These are phyloP conservation scores for Dromiciops gliroides DNA, from an alignment of 2,113 vertebrate species.

Conservation along the genomic window DNA sequence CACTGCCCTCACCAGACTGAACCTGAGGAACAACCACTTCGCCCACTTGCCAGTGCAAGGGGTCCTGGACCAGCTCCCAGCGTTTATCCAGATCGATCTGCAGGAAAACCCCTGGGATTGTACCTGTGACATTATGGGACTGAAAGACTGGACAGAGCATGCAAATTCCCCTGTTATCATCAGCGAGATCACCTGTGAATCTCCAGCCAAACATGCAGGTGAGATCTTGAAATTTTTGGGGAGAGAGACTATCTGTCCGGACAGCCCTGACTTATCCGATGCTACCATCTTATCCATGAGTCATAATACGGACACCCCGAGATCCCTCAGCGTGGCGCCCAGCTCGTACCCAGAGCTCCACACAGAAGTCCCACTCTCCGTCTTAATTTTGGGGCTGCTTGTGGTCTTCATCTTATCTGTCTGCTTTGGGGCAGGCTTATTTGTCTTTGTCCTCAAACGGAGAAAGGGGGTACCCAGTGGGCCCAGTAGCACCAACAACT, in stretches of 20 bases:
- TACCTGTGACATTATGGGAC: conserved; percentile 93
- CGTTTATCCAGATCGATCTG: conserved; percentile 98
- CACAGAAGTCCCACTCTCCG: conserved; percentile 95
- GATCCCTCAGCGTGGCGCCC: conserved; percentile 84
- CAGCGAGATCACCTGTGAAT: conserved; percentile 97
- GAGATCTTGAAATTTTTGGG: conserved; percentile 94
- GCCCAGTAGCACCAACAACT: conserved; percentile 90
- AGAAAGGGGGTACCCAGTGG: conserved; percentile 91
- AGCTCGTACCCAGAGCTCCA: conserved; percentile 90
- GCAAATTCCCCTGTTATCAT: conserved; percentile 94
- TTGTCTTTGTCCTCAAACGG: conserved; percentile 97
- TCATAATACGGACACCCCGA: conserved; percentile 86
- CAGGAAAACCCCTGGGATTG: conserved; percentile 99
- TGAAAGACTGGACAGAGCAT: conserved; percentile 98
- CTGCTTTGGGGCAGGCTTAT: conserved; percentile 96
- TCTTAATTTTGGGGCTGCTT: conserved; percentile 96
- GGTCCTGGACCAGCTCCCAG: conserved; percentile 96
- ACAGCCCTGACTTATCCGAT: conserved; percentile 85
- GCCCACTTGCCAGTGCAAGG: conserved; percentile 93
- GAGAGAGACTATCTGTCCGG: conserved; percentile 95
- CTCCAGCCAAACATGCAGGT: conserved; percentile 93
- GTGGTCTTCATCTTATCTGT: conserved; percentile 98
- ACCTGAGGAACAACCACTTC: conserved; percentile 98
- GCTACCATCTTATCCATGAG: conserved; percentile 88
- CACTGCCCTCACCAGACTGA: conserved; percentile 96